These are phyloP conservation scores for Alethe diademata DNA, from an alignment of 2,113 vertebrate genomes.

Conservation along the genomic window DNA sequence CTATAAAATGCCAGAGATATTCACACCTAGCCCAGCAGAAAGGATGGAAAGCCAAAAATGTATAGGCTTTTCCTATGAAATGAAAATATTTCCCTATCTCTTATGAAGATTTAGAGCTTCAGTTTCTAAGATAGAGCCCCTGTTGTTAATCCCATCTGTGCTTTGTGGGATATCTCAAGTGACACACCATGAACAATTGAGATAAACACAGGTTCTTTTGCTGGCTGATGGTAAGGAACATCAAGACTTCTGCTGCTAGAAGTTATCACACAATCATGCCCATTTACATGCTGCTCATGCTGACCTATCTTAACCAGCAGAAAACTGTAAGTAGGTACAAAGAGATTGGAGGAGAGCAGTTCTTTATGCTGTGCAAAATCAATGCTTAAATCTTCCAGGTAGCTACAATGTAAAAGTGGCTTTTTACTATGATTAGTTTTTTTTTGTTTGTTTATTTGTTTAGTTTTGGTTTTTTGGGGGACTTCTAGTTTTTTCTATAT, in stretches of 20 bases:
- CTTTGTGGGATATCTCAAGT: slow-evolving; percentile 26
- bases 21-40: not conserved
- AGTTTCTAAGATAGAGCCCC: slow-evolving; percentile 14
- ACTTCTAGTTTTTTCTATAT: not conserved
- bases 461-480: not conserved
- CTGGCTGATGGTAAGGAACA: not conserved
- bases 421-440: not conserved
- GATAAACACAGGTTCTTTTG: slow-evolving; percentile 42
- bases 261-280: not conserved
- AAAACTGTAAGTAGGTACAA: not conserved
- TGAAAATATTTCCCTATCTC: slow-evolving; percentile 17
- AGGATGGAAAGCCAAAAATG: not conserved
- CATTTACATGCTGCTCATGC: not conserved
- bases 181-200: not conserved
- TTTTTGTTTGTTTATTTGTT: too few species aligned
- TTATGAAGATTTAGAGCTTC: not conserved
- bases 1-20: not conserved
- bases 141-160: slow-evolving; percentile 43
- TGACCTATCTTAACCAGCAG: not conserved
- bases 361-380: not conserved
- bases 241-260: not conserved
- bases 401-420: not conserved
- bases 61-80: not conserved
- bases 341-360: not conserved
- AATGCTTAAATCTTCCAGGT: not conserved